Conservation (phyloP, 2,113 vertebrate genomes). For the Triplophysa siluroides region DNA sequence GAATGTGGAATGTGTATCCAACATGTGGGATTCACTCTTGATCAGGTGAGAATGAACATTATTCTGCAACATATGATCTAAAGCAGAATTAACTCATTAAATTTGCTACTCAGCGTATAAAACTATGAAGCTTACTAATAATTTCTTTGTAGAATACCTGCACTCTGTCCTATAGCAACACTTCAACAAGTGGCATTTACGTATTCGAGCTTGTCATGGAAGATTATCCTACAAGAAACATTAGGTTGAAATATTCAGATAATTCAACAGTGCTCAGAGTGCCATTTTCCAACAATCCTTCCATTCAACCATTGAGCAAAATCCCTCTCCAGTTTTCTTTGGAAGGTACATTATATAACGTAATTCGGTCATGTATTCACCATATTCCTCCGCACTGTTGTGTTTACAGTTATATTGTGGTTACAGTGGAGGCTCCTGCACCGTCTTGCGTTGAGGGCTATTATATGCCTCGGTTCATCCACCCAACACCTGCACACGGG, state of each 20-base stretch:
- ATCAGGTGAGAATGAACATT: neutral
- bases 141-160: neutral
- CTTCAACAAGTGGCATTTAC: neutral
- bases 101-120: neutral
- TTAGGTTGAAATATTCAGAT: neutral
- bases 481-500: neutral
- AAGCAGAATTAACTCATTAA: too few species aligned
- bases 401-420: neutral
- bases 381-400: neutral
- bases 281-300: neutral
- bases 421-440: neutral
- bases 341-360: neutral
- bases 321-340: neutral
- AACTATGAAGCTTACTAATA: too few species aligned
- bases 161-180: neutral
- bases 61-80: neutral
- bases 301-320: neutral
- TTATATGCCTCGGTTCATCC: neutral
- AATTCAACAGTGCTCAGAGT: neutral
- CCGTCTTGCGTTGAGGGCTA: neutral
- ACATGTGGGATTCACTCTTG: neutral
- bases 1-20: conserved; percentile 9
- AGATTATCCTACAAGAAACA: neutral
- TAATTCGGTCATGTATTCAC: neutral
- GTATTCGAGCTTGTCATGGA: neutral